These are phyloP conservation scores for Oreochromis mossambicus DNA, from an alignment of 2,797 vertebrate genomes.

Conservation along the genomic window DNA sequence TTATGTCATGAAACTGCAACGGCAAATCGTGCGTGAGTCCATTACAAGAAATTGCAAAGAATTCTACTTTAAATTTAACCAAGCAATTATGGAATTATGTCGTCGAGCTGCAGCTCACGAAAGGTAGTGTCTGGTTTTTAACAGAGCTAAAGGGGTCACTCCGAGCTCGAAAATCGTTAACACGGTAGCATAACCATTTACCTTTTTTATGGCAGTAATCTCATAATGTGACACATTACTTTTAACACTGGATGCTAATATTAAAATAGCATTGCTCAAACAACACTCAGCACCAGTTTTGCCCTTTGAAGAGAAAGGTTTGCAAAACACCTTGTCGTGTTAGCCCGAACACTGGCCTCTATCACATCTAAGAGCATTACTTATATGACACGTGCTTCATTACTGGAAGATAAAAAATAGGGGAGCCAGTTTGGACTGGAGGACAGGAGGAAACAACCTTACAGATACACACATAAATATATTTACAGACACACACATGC, in stretches of 20 bases:
- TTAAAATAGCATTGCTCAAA: not conserved
- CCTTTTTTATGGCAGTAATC: not conserved
- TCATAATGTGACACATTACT: not conserved
- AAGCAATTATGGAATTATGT: not conserved
- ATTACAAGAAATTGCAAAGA: not conserved
- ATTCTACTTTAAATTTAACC: not conserved
- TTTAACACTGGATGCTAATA: not conserved
- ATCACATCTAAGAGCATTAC: not conserved
- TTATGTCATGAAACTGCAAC: not conserved
- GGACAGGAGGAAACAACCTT: constrained; percentile 2
- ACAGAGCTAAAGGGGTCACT: not conserved
- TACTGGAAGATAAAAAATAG: not conserved
- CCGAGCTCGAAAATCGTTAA: not conserved
- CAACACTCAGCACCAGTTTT: not conserved
- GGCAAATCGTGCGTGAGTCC: not conserved
- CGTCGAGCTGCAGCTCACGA: not conserved
- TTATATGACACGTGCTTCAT: not conserved
- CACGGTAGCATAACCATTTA: not conserved
- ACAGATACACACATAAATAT: not conserved
- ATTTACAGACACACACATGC: not conserved
- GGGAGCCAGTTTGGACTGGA: constrained; percentile 1
- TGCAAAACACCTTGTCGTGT: not conserved
- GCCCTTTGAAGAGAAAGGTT: not conserved
- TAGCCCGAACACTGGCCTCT: not conserved
- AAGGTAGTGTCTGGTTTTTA: not conserved